Base-by-base conservation (phyloP, 2,113 vertebrate species). In the Daphoenositta chrysoptera region DNA sequence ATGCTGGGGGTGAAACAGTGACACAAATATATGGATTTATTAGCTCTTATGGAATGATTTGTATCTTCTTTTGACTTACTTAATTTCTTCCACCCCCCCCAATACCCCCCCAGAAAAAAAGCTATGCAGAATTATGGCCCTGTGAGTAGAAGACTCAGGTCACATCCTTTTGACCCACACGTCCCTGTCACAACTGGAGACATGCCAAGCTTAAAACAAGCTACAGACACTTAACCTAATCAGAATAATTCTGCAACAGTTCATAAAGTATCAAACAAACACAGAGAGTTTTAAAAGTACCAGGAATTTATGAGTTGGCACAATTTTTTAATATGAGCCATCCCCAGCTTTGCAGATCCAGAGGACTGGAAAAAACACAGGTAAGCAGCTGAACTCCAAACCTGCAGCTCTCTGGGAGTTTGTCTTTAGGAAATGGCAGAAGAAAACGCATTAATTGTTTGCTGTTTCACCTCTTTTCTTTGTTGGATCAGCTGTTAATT, bases 401-500 rank as follows among this genome's bases (percentile, higher is more conserved):
- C 51, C 80, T 56, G 39, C 64, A 90, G 47, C 51, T 83, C 68
- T 68, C 26, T 72, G 76, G n/a, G 93, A 83, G 26, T 54, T 89
- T 5, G 5, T 73, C 70, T 83, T 77, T 54, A 45, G 47, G 73
- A 90, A 79, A 64, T 21, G 50, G 35, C 72, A 76, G 33, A 57
- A 57, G 45, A 45, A 81, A 54, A 71, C 78, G 54, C 63, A 54
- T 63, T 92, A 92, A 93, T 88, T 91, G 47, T 65, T 80, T 92
- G 53, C 71, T 78, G 78, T 86, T 95, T 92, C 84, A 82, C 90
- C 86, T 93, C 60, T 83, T 87, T 69, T 40, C 91, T 93, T 92
- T 95, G 90, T 91, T 47, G 76, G 68, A 94, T 96, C 90, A 88
- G 81, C 91, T 92, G 88, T 87, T 96, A 92, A 96, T 90, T 94